These are phyloP conservation scores for Sabatieria punctata DNA, from an alignment of 2,888 invertebrate species.

Conservation along the genomic window DNA sequence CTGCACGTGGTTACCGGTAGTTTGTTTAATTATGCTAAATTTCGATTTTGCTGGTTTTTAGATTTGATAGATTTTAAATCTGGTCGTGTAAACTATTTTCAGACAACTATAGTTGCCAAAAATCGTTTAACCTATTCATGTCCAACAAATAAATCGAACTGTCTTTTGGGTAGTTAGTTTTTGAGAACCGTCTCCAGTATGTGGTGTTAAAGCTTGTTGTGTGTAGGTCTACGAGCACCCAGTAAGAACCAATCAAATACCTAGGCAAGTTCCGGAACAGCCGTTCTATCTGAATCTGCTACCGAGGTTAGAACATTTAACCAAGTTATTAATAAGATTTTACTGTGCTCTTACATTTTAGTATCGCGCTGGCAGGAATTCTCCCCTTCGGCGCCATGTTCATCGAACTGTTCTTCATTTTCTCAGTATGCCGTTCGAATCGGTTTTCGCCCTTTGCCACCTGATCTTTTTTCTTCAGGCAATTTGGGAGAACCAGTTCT, in stretches of 20 bases:
- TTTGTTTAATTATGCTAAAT: too few species aligned
- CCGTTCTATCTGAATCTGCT: slow-evolving; percentile 88
- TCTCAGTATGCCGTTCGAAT: slow-evolving; percentile 49
- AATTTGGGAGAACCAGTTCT: slow-evolving; percentile 97
- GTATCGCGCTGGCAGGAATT: slow-evolving; percentile 85
- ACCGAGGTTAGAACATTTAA: slow-evolving; percentile 57
- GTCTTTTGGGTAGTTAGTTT: too few species aligned
- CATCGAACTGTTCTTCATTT: slow-evolving; percentile 92
- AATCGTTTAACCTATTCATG: background rate
- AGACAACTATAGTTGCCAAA: too few species aligned
- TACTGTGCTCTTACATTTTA: slow-evolving; percentile 37
- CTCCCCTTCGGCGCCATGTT: slow-evolving; percentile 95
- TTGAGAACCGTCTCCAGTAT: too few species aligned
- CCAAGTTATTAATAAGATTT: too few species aligned
- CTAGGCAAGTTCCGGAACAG: slow-evolving; percentile 89
- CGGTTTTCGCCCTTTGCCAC: too few species aligned
- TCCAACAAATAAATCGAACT: too few species aligned
- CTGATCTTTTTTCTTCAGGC: slow-evolving; percentile 43
- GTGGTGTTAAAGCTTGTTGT: too few species aligned
- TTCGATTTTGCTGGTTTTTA: too few species aligned
- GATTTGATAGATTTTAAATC: too few species aligned
- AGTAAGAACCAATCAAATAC: slow-evolving; percentile 93
- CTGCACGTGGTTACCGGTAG: too few species aligned
- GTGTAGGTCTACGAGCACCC: slow-evolving; percentile 76
- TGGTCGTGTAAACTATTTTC: too few species aligned